A percentile compares a stretch with the other conserved stretches of the same genome.
Evolutionary conservation across 2,113 vertebrate species (phyloP).

Genomic region (Cochlearius cochlearius): DNA sequence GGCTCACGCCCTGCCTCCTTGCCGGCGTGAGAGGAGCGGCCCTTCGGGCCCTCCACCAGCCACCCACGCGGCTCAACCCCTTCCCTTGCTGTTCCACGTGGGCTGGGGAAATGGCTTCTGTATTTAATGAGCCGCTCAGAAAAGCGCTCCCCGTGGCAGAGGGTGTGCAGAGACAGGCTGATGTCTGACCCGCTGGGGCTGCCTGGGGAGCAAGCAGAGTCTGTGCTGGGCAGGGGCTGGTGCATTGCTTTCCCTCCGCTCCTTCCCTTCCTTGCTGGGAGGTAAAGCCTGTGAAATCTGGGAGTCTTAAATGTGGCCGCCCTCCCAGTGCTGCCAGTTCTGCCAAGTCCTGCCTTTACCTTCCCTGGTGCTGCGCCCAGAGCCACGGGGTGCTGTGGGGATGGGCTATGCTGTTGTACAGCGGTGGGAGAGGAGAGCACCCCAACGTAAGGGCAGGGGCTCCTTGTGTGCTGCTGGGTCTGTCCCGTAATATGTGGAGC

Average conservation of each 20-base stretch:
- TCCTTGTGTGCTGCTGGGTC: not conserved
- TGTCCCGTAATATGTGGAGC: not conserved
- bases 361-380: rapidly evolving
- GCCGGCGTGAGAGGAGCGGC: not conserved
- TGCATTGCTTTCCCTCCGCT: not conserved
- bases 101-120: not conserved
- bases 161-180: not conserved
- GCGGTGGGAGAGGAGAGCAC: not conserved
- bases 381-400: not conserved
- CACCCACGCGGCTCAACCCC: rapidly evolving
- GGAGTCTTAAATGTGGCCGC: not conserved
- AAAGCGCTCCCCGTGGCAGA: not conserved
- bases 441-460: rapidly evolving
- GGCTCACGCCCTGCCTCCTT: not conserved
- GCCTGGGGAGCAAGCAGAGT: conserved; percentile 30
- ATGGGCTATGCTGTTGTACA: rapidly evolving
- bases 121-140: rapidly evolving
- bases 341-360: not conserved
- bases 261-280: not conserved
- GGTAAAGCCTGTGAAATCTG: not conserved
- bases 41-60: not conserved
- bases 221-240: not conserved
- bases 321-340: not conserved
- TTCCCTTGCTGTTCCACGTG: not conserved
- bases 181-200: not conserved